Base-by-base conservation (phyloP, 1,140 invertebrate genomes). In the Whitmania pigra region DNA sequence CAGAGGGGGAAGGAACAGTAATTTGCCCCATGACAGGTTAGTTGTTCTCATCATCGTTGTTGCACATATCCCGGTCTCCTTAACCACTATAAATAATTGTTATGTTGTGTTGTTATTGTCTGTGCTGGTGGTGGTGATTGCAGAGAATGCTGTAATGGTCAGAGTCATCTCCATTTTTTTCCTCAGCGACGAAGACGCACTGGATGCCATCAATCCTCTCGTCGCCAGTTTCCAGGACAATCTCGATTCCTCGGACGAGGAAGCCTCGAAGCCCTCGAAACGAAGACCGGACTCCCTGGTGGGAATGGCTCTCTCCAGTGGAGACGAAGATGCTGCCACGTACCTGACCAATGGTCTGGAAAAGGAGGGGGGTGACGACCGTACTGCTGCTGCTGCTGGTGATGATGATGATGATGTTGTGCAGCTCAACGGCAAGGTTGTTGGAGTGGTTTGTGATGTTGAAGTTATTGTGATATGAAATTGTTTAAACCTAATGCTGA, bases 161-260 rank as follows among this genome's bases (percentile, higher is more conserved):
- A 6, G 31, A 36, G 6, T 36, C 6, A 36, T 6, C 2, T 36
- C 6, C 31, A 54, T 71, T 49, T 1, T 49, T 15, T 49, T 49
- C 13, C 9, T 13, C 71, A 90, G 89, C 79, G 90, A 91, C 75
- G 88, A 88, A 18, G 89, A 90, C 73, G 57, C 22, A 22, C 6
- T 31, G 57, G 86, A 84, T 36, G 75, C 81, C 36, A 86, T 83
- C 13, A 94, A 94, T 86, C 92, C 92, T 36, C 84, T 92, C 78
- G 92, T 95, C 0, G 88, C 89, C 27, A 88, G 88, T 73, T 90
- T 91, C 75, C 89, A 92, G 81, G 92, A 93, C 80, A 80, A 82
- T 67, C 71, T 83, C 0, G 81, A 83, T 71, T 81, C 79, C 1
- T 79, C 81, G 71, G 92, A 95, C 80, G 83, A 81, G 67, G 75